Conservation (phyloP, 2,888 invertebrate species). For the Phytoseiulus persimilis region DNA sequence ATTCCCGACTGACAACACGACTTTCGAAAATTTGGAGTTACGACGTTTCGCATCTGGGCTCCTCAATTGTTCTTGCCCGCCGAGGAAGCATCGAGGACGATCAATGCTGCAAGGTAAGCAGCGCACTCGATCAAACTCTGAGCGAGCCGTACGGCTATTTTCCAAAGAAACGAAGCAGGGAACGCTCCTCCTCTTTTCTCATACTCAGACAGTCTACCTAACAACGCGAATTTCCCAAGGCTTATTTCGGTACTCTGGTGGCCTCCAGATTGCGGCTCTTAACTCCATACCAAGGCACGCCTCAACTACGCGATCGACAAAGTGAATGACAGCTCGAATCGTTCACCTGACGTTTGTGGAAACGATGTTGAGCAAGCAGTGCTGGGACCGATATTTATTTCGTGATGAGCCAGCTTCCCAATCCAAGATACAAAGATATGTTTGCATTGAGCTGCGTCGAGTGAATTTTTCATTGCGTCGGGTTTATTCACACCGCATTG, state of each 20-base stretch:
- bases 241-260: background rate
- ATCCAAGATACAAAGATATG: background rate
- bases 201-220: background rate
- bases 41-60: no score
- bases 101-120: background rate
- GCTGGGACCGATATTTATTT: background rate
- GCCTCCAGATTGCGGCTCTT: background rate
- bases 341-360: background rate
- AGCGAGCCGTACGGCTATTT: background rate
- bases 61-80: background rate
- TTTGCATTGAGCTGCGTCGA: background rate
- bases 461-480: background rate
- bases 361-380: background rate
- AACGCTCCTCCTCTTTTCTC: background rate
- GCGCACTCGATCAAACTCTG: background rate
- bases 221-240: background rate
- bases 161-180: background rate
- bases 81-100: background rate
- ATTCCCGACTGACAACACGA: no score
- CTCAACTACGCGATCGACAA: background rate
- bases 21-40: no score
- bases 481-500: no score
- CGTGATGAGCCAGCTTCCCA: background rate
- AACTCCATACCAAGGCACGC: background rate
- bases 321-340: background rate